Conservation (phyloP, 2,888 invertebrate genomes). For the Ypsolopha scabrella region DNA sequence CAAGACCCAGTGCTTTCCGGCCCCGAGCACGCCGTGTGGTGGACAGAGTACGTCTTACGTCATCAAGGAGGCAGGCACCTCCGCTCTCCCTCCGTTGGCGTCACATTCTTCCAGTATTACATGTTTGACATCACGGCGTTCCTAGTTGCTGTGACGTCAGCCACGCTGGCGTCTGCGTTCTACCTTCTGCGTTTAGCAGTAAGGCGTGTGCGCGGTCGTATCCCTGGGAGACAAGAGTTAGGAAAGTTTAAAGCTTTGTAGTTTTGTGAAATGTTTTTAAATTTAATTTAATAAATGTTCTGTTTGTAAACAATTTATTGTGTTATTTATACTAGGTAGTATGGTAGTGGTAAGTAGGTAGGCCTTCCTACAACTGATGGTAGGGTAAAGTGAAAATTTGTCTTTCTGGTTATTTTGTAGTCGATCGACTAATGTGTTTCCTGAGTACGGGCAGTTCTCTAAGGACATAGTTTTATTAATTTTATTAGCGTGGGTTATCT, state of each 20-base stretch:
- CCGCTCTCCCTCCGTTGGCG: constrained; percentile 45
- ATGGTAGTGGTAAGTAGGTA: too few species aligned
- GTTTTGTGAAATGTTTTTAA: background rate
- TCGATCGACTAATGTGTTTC: too few species aligned
- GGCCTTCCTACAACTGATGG: too few species aligned
- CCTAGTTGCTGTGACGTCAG: constrained; percentile 15
- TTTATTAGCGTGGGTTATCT: too few species aligned
- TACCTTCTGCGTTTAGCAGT: constrained; percentile 21
- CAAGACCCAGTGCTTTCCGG: constrained; percentile 43
- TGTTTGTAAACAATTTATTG: too few species aligned
- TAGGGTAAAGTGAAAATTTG: too few species aligned
- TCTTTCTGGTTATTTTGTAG: too few species aligned
- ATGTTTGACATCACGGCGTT: constrained; percentile 39
- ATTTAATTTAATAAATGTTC: background rate
- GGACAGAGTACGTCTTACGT: constrained; percentile 65
- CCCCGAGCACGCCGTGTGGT: constrained; percentile 59
- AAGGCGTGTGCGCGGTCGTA: constrained; percentile 19
- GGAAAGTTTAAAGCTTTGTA: constrained; percentile 43
- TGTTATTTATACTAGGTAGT: too few species aligned
- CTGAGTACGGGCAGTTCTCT: too few species aligned
- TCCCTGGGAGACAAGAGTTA: constrained; percentile 10
- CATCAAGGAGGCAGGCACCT: constrained; percentile 53
- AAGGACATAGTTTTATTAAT: too few species aligned
- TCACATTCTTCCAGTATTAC: constrained; percentile 42
- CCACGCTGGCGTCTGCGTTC: constrained; percentile 18